Evolutionary conservation across 2,113 vertebrate genomes (phyloP), one percentile per base, ranked within the genome.

Genomic region (Lates calcarifer): DNA sequence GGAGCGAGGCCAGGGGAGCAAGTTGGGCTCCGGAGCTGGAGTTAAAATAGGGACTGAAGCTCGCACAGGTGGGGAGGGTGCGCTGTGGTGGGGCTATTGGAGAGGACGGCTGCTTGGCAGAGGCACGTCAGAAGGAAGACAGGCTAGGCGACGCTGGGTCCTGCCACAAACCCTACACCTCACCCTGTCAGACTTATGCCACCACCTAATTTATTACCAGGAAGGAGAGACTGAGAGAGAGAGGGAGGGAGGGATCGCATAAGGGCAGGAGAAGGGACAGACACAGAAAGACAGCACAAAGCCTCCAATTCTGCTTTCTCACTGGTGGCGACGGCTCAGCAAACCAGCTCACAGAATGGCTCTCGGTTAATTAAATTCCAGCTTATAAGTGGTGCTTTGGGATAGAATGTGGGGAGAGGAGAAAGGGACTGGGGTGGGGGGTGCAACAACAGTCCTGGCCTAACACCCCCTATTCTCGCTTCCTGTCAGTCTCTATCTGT

Each of bases 321-420:
- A 79, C 80, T 73, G 81, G 82, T 68, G 74, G 81, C 33, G 45
- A 74, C 69, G 61, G 81, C 86, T 87, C 90, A 77, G 74, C 83
- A 87, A 87, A 90, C 83, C 84, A 77, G 84, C 75, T 77, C 84
- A 77, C 78, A 77, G 74, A 90, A 86, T 70, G 81, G 71, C 76
- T 86, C 74, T 45, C 55, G 51, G 85, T 91, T 94, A 94, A 94
- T 93, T 93, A 91, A 93, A 93, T 92, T 89, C 91, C 80, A 79
- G 70, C 65, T 71, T 81, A 81, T 92, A 93, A 94, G 85, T 83
- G 86, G 90, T 81, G 90, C 90, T 90, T 88, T 83, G 89, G 86
- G 89, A 89, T 86, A 71, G 75, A 66, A 84, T 77, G 82, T 69
- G 66, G 66, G 71, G 84, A 62, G 75, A 71, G 66, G 33, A 65